Evolutionary conservation across 1,140 invertebrate genomes (phyloP).

Genomic region (Drosophila tani): DNA sequence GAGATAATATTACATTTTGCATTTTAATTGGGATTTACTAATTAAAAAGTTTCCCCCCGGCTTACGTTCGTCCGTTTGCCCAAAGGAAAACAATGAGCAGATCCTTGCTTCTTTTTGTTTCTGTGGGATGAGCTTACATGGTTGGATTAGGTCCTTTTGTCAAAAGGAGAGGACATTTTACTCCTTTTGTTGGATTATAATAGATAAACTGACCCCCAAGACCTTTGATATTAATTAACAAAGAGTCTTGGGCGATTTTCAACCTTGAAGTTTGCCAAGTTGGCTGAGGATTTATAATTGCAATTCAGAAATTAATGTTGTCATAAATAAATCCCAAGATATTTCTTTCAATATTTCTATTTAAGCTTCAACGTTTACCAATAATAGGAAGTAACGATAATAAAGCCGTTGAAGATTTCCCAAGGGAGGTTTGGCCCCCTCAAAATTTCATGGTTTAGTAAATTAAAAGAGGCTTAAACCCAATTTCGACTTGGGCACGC

Average conservation of each 20-base stretch:
- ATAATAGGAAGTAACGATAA: neutral
- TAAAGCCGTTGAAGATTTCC: neutral
- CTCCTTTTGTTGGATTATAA: conserved; percentile 14
- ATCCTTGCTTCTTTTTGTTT: neutral
- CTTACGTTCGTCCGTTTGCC: conserved; percentile 22
- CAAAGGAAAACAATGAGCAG: conserved; percentile 39
- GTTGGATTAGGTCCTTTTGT: conserved; percentile 38
- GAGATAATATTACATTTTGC: conserved; percentile 69
- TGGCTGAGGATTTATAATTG: neutral
- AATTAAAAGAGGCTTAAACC: conserved; percentile 20
- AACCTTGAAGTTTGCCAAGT: neutral
- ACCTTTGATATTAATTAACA: conserved; percentile 20
- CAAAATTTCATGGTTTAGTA: conserved; percentile 3
- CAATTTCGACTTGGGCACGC: conserved; percentile 24
- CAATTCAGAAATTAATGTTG: neutral
- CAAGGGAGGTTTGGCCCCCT: neutral
- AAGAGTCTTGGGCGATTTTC: neutral
- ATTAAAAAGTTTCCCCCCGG: conserved; percentile 68
- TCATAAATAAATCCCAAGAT: neutral
- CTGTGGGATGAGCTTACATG: conserved; percentile 10
- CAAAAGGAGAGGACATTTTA: conserved; percentile 1
- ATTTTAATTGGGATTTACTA: conserved; percentile 79
- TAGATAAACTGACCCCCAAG: conserved; percentile 14
- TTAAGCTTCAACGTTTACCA: neutral
- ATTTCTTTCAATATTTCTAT: neutral